Percentiles rank a stretch among this genome's conserved stretches.
phyloP scores from a whole-genome alignment of 2,113 vertebrate genomes.

The Crotalus helleri region DNA sequence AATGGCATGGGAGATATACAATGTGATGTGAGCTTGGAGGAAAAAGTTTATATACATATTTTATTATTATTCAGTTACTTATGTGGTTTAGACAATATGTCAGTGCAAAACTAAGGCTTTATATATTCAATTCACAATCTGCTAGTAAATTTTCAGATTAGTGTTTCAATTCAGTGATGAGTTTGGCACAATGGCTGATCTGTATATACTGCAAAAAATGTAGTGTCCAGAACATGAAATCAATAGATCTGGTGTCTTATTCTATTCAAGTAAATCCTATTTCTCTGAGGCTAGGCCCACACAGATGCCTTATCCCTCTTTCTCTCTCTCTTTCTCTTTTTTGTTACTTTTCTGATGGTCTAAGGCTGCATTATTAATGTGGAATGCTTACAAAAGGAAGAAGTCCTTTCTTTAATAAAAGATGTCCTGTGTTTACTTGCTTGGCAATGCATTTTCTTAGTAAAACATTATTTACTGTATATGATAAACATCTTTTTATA shows the following conservation, averaged over 20 bases:
- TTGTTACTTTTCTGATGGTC: conserved; percentile 40
- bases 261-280: conserved; percentile 22
- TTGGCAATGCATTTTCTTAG: conserved; percentile 13
- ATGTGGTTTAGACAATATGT: neutral
- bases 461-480: conserved; percentile 7
- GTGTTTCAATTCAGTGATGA: conserved; percentile 42
- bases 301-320: neutral
- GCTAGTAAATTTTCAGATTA: conserved; percentile 48
- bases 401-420: conserved; percentile 16
- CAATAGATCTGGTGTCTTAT: conserved; percentile 45
- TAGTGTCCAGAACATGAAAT: conserved; percentile 38
- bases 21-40: neutral
- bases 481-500: conserved; percentile 9
- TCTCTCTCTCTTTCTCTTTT: neutral
- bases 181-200: conserved; percentile 23
- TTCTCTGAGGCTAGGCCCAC: conserved; percentile 24
- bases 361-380: conserved; percentile 37
- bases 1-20: neutral
- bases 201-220: conserved; percentile 7
- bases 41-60: neutral
- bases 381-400: conserved; percentile 11
- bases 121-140: conserved; percentile 10
- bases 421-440: conserved; percentile 24
- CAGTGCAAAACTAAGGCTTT: conserved; percentile 24
- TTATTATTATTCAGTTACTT: neutral